phyloP scores from a whole-genome alignment of 2,888 invertebrate genomes.

The Harpalus rufipes region DNA sequence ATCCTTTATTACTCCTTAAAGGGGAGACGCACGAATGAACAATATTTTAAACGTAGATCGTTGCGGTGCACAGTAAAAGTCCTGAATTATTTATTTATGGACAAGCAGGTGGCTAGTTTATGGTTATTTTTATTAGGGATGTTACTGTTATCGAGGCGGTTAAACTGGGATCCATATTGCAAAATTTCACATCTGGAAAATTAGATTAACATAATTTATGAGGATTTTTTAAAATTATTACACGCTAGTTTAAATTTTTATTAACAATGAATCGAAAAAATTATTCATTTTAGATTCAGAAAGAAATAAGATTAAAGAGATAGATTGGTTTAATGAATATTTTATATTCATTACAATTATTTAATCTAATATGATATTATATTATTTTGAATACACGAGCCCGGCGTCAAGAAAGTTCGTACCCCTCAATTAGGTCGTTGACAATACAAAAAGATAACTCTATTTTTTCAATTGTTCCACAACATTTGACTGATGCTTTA shows the following conservation, averaged over 20 bases:
- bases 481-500: too few species aligned
- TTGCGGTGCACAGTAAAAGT: constrained; percentile 20
- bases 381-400: too few species aligned
- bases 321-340: background rate
- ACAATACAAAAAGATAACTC: too few species aligned
- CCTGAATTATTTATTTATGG: constrained; percentile 42
- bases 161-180: constrained; percentile 41
- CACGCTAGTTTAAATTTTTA: constrained; percentile 20
- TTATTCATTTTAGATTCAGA: constrained; percentile 5
- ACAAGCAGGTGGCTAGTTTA: constrained; percentile 44
- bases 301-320: background rate
- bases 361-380: too few species aligned
- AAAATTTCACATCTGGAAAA: constrained; percentile 48
- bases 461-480: too few species aligned
- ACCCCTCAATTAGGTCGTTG: too few species aligned
- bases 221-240: constrained; percentile 1
- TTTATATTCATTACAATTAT: too few species aligned
- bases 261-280: background rate
- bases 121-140: constrained; percentile 34
- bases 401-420: too few species aligned
- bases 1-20: constrained; percentile 45
- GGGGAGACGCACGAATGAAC: constrained; percentile 24
- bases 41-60: constrained; percentile 41
- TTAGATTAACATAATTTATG: constrained; percentile 47
- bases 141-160: constrained; percentile 20